Conservation (phyloP, 2,888 invertebrate genomes). For the Siphonodentalium dalli region DNA sequence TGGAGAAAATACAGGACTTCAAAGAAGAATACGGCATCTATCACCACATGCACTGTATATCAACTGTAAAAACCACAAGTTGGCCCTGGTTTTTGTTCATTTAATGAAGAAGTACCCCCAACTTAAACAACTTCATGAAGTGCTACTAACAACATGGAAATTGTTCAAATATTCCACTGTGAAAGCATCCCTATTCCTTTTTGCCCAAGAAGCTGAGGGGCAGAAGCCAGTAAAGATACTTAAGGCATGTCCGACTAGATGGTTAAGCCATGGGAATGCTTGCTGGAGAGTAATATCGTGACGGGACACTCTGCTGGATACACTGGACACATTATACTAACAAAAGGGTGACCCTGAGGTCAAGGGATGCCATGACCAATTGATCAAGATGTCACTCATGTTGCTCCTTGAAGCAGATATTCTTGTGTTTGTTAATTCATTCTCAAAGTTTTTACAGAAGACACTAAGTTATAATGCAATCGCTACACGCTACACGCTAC, state of each 20-base stretch:
- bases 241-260: conserved; percentile 19
- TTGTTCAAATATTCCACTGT: conserved; percentile 17
- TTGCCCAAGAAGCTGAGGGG: conserved; percentile 17
- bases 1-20: conserved; percentile 18
- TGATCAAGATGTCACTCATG: no score
- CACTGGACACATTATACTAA: no score
- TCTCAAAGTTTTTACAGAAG: no score
- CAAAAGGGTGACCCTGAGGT: no score
- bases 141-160: conserved; percentile 22
- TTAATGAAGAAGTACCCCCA: conserved; percentile 11
- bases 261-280: conserved; percentile 6
- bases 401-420: no score
- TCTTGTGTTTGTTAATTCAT: no score
- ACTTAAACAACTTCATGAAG: conserved; percentile 11
- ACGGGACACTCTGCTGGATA: no score
- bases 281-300: no score
- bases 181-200: conserved; percentile 9
- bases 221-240: conserved; percentile 14
- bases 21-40: conserved; percentile 15
- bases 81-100: conserved; percentile 24
- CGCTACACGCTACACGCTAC: no score
- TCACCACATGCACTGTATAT: conserved; percentile 16
- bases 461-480: no score
- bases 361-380: no score
- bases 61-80: conserved; percentile 23